phyloP scores from a whole-genome alignment of 2,888 invertebrate genomes.

The Torymus tubicola region DNA sequence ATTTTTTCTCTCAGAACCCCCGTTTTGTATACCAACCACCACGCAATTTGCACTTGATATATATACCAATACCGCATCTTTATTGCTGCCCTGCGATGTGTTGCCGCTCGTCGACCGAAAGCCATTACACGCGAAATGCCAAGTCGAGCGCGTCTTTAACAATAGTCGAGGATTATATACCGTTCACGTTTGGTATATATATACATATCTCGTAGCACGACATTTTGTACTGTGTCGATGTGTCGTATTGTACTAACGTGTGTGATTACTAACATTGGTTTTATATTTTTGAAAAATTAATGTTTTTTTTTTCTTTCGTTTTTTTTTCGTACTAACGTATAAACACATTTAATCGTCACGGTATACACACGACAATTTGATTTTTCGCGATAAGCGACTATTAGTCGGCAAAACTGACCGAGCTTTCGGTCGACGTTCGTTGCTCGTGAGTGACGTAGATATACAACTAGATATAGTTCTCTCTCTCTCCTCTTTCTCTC shows the following conservation, averaged over 20 bases:
- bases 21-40: not conserved
- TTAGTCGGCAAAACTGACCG: not conserved
- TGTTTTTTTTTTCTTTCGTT: too few species aligned
- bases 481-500: too few species aligned
- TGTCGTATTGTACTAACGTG: too few species aligned
- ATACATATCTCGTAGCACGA: too few species aligned
- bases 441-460: constrained; percentile 17
- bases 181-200: too few species aligned
- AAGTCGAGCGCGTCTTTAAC: constrained; percentile 5
- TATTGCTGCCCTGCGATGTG: constrained; percentile 40
- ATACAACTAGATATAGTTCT: not conserved
- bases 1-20: not conserved
- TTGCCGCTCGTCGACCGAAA: constrained; percentile 50
- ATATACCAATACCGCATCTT: too few species aligned
- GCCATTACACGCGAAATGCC: not conserved
- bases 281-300: too few species aligned
- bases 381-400: not conserved
- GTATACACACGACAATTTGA: too few species aligned
- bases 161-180: not conserved
- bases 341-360: too few species aligned
- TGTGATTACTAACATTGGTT: too few species aligned
- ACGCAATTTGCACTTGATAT: constrained; percentile 50
- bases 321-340: too few species aligned
- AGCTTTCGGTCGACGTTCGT: constrained; percentile 31
- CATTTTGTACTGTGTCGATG: too few species aligned